A percentile compares a stretch with the other conserved stretches of the same genome.
Conservation (phyloP, 2,888 invertebrate genomes). For the Limnephilus marmoratus region DNA sequence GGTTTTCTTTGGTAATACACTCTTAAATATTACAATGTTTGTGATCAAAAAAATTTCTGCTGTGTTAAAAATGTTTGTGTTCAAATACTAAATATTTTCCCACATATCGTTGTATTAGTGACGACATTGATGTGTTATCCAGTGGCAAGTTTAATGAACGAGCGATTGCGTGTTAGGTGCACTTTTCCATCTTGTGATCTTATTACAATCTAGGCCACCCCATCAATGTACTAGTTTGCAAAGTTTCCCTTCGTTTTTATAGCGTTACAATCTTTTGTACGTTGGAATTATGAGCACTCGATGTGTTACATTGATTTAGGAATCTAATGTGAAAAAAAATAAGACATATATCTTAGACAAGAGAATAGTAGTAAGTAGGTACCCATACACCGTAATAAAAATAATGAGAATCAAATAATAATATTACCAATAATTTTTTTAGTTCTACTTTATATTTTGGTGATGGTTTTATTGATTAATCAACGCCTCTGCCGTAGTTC, state of each 20-base stretch:
- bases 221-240: background rate
- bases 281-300: background rate
- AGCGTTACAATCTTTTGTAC: background rate
- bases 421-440: too few relatives aligned
- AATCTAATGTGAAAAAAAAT: background rate
- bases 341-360: background rate
- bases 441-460: too few relatives aligned
- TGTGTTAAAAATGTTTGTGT: background rate
- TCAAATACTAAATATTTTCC: background rate
- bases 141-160: slow-evolving; percentile 3
- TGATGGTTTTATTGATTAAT: too few relatives aligned
- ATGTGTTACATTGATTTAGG: background rate
- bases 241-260: slow-evolving; percentile 26
- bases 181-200: slow-evolving; percentile 20
- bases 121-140: background rate
- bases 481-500: too few relatives aligned
- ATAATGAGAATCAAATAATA: too few relatives aligned
- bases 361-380: too few relatives aligned
- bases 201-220: slow-evolving; percentile 19
- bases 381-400: too few relatives aligned
- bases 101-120: background rate
- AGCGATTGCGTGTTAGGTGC: slow-evolving; percentile 27
- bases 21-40: too few relatives aligned
- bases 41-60: too few relatives aligned
- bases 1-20: too few relatives aligned